Evolutionary conservation across 2,797 vertebrate genomes (phyloP).

Genomic region (Dipus sagitta): DNA sequence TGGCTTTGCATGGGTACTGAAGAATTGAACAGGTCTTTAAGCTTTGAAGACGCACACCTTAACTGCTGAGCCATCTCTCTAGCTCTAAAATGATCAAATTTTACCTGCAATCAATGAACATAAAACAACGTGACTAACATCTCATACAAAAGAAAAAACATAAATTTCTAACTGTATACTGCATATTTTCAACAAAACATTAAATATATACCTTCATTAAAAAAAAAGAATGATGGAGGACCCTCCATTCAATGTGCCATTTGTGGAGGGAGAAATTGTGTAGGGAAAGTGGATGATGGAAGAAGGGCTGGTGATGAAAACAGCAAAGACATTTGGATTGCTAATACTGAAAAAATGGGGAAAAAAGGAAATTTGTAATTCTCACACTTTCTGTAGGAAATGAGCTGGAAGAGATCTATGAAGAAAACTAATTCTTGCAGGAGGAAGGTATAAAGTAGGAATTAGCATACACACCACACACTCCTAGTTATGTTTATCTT

Average conservation of each 20-base stretch:
- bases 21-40: too few relatives aligned
- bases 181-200: too few relatives aligned
- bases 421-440: slow-evolving; percentile 28
- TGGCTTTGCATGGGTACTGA: too few relatives aligned
- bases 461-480: neutral
- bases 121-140: too few relatives aligned
- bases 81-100: too few relatives aligned
- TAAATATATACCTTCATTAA: too few relatives aligned
- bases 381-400: neutral
- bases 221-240: neutral
- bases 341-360: neutral
- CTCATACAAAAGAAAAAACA: too few relatives aligned
- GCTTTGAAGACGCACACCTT: too few relatives aligned
- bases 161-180: too few relatives aligned
- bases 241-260: neutral
- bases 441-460: slow-evolving; percentile 1
- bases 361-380: neutral
- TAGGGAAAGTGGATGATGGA: neutral
- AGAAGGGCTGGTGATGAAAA: neutral
- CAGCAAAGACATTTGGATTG: too few relatives aligned
- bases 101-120: too few relatives aligned
- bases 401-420: neutral
- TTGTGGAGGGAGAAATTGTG: neutral
- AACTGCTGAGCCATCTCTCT: too few relatives aligned
- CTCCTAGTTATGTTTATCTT: slow-evolving; percentile 3